Base-by-base conservation (phyloP, 2,797 vertebrate genomes). In the Myotis myotis region DNA sequence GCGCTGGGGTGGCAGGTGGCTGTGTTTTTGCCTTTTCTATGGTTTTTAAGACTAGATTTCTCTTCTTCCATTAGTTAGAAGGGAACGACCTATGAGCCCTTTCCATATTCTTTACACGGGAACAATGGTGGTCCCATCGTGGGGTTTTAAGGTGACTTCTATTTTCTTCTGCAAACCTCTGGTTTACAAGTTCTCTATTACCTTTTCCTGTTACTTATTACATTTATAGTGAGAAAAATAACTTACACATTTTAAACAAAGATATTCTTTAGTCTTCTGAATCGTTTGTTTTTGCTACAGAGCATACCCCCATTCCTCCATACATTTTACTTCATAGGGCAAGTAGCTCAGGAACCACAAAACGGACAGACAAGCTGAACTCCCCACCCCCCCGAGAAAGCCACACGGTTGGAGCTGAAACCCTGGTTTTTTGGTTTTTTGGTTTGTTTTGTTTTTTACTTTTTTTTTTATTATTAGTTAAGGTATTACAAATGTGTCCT, bases 21-120 rank as follows among this genome's bases (percentile, higher is more conserved):
- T 79, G 28, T 4, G 51, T 49, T 76, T 76, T 76, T 80, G 71
- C 36, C 41, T 60, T 89, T 94, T 23, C 70, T 83, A 13, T 25
- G 49, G 25, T 83, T 92, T 89, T 44, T 81, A 68, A 87, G 47
- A 44, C 51, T 79, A 89, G 71, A 91, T 20, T 72, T 89, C 10
- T 22, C 13, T 80, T 85, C 47, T 10, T 83, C 66, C 57, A 16
- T 79, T 80, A 64, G 38, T 74, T 92, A 23, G 76, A 60, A 44
- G 91, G 30, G 19, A 25, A 44, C 5, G 17, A 10, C 19, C 36
- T 38, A 30, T 2, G 7, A 20, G 22, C 86, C 60, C 68, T 87
- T 92, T 82, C 75, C 55, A 82, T 72, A 33, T 20, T 68, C n/a
- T 68, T 68, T 68, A 64, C 28, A 55, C 20, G 28, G 6, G 36